Evolutionary conservation across 2,888 invertebrate genomes (phyloP), one percentile per base, ranked within the genome.

Genomic region (Melitaea athalia): DNA sequence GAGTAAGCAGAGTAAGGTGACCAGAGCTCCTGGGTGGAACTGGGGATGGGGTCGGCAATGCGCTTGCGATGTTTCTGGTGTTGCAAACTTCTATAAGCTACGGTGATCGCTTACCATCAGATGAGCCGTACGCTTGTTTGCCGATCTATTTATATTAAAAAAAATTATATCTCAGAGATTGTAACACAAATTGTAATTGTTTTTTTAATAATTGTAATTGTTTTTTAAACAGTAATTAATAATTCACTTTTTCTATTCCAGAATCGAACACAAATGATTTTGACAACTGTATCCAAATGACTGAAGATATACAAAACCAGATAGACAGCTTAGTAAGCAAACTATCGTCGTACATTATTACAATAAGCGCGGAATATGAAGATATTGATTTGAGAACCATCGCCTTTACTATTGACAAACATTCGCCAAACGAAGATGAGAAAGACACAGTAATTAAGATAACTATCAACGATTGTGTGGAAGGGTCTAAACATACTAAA

Each of bases 301-400:
- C 17, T 24, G 45, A 49, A 6, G 62, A 59, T 1, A 68, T 38
- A 24, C 59, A 64, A 31, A 8, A 53, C 1, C 59, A 68, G 50
- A 49, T 70, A n/a, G 62, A 70, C 14, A 17, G 42, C 24, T n/a
- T 68, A 1, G 47, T 61, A 6, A 14, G 52, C 3, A 15, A 64
- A 63, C 59, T 70, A 42, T 50, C 47, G 24, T 7, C 64, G 53
- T 47, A 43, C 12, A 47, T 70, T 2, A 50, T 38, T 12, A 12
- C 11, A 0, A 38, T 70, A 5, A 65, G 59, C 10, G 59, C 49
- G 8, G 14, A 65, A 1, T 59, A 63, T 14, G 68, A 63, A 7
- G 59, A 68, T 7, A 53, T 70, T 17, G 57, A 68, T 4, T 12
- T 70, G n/a, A 59, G 62, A 55, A 7, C 59, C 31, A 17, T 70